Base-by-base conservation (phyloP, 1,140 invertebrate species). In the Lamellibrachia luymesi region DNA sequence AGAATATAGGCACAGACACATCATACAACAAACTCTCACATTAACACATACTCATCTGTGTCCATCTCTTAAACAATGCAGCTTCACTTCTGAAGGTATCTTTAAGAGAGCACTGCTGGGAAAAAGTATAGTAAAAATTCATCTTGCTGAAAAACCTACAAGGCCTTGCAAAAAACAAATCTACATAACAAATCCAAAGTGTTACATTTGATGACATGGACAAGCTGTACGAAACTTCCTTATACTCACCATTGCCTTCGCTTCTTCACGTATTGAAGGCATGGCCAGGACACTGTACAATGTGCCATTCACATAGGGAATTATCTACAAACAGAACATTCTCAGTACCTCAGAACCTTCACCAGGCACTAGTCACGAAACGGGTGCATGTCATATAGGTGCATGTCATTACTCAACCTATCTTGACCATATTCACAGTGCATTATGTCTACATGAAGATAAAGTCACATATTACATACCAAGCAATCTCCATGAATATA, bases 241-340 rank as follows among this genome's bases (percentile, higher is more conserved):
- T 2, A 91, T 25, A 64, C 91, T 64, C 6, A 91, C 92, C 91
- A 94, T 50, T 51, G 92, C 64, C 25, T 90, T 64, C 4, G 97
- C 97, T 93, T 97, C 97, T 92, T 97, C 96, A 93, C 97, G 96
- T 17, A 97, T 97, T 22, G 95, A 94, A 10, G 96, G 96, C 94
- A 97, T 97, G 2, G 95, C 96, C 50, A 97, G 94, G 93, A 97
- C 97, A 95, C 97, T 97, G 95, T 97, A 97, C 64, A 97, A 95
- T 17, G 97, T 96, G 64, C 97, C 97, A 95, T 97, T 97, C 22
- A 97, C 96, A 94, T 97, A 97, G 0, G 97, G 97, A 27, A 97
- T 95, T 91, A 97, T 97, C 97, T 97, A 94, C 50, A 95, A 94
- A 92, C 56, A 93, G 38, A 38, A 38, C 38, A 38, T 38, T 38